A percentile compares a stretch with the other conserved stretches of the same genome.
Evolutionary conservation across 2,888 invertebrate genomes (phyloP).

Genomic region (Epinotia bilunana): DNA sequence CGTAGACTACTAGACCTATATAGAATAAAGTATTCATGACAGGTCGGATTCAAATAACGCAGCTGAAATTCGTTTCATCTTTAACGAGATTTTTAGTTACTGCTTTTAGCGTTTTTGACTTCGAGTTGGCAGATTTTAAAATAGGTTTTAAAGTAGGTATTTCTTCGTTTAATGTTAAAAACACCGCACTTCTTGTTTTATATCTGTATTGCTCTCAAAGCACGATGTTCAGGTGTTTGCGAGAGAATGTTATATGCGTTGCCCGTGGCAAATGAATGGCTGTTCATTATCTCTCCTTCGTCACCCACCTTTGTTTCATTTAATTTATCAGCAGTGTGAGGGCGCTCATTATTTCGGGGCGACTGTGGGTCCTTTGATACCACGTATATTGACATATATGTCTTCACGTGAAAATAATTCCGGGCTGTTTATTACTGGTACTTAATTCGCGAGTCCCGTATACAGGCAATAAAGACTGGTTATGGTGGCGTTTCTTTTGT

Average conservation of each 20-base stretch:
- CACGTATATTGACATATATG: constrained; percentile 21
- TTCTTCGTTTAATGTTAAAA: too few species aligned
- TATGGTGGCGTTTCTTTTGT: neutral
- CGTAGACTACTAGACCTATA: too few species aligned
- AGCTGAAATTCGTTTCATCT: too few species aligned
- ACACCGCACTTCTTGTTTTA: neutral
- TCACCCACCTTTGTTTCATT: constrained; percentile 35
- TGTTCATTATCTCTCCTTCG: constrained; percentile 38
- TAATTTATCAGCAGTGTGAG: constrained; percentile 36
- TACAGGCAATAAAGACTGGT: constrained; percentile 15
- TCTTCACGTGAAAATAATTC: constrained; percentile 11
- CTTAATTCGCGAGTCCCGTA: constrained; percentile 2
- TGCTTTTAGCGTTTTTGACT: too few species aligned
- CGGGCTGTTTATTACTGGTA: constrained; percentile 1
- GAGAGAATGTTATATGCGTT: constrained; percentile 5
- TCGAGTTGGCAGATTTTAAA: too few species aligned
- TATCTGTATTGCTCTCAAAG: too few species aligned
- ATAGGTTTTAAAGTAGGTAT: too few species aligned
- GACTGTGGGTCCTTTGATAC: constrained; percentile 23
- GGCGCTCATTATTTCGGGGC: constrained; percentile 30
- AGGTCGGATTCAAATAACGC: too few species aligned
- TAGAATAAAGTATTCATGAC: too few species aligned
- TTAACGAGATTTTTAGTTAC: too few species aligned
- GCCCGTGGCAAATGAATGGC: constrained; percentile 30
- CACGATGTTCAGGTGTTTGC: neutral